Evolutionary conservation across 2,113 vertebrate genomes (phyloP), one percentile per base, ranked within the genome.

Genomic region (Eira barbara): DNA sequence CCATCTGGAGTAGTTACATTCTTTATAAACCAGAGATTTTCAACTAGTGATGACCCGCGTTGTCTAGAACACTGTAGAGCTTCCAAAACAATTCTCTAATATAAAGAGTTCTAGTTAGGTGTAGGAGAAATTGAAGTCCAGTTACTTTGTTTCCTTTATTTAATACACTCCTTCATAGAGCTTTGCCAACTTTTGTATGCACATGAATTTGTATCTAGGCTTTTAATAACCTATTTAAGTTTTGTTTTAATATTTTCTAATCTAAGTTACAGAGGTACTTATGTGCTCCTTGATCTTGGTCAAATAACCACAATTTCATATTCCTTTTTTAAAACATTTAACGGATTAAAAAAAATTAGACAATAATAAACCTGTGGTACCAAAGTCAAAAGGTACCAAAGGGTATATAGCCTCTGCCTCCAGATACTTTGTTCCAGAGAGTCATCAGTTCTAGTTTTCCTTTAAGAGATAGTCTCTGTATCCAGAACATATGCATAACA

Each of bases 221-320:
- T 97, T 42, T 94, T n/a, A 39, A 42, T 97, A 95, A 82, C 55
- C 25, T 71, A 61, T 91, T 89, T 84, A 80, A 85, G 69, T 92
- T 89, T 80, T 18, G 9, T 91, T 67, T 87, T 47, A 85, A 42
- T 85, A 92, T 71, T 92, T 84, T 92, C 23, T 52, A 82, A 89
- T 87, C 21, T 91, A 69, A 91, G 25, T 91, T 69, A 13, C 9
- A 85, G 65, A 59, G n/a, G 34, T 80, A n/a, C 27, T 61, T 96
- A 57, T 15, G 25, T 69, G 21, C 17, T 86, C 3, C 69, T 96
- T 92, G 39, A 55, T 92, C 36, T 92, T 96, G 52, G 25, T 76
- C 47, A 92, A 0, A 78, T 65, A 34, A 73, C 15, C 39, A 92
- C 11, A 91, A 21, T 81, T 29, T 80, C 21, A 73, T 52, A 7